phyloP scores from a whole-genome alignment of 2,797 vertebrate species.

The Ptychadena robeensis region DNA sequence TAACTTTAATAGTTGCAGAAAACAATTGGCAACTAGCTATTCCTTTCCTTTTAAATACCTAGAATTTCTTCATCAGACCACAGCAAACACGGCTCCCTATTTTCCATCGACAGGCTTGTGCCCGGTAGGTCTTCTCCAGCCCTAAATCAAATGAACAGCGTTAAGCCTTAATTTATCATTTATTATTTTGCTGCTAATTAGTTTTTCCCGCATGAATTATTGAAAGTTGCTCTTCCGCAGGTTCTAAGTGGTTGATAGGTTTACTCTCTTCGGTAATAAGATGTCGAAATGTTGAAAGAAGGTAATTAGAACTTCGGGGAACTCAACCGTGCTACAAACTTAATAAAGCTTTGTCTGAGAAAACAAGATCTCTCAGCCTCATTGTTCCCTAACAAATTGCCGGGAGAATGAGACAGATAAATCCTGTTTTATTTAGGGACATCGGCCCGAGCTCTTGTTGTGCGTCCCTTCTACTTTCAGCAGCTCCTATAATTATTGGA shows the following conservation, averaged over 20 bases:
- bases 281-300: conserved; percentile 64
- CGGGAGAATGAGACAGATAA: conserved; percentile 42
- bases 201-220: conserved; percentile 67
- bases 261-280: conserved; percentile 68
- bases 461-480: conserved; percentile 22
- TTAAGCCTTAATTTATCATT: background rate
- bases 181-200: conserved; percentile 63
- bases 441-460: conserved; percentile 35
- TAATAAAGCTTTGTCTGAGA: conserved; percentile 64
- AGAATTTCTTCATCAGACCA: background rate
- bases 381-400: conserved; percentile 51
- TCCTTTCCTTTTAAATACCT: background rate
- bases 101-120: no score
- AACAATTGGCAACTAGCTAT: no score
- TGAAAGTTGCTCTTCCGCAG: conserved; percentile 65
- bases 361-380: conserved; percentile 58
- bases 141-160: background rate
- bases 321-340: conserved; percentile 68
- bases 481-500: conserved; percentile 5
- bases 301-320: conserved; percentile 72
- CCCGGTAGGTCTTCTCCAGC: background rate
- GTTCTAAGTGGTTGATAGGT: conserved; percentile 65
- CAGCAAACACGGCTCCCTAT: background rate
- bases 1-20: no score
- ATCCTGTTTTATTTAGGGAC: conserved; percentile 27